A percentile compares a stretch with the other conserved stretches of the same genome.
Evolutionary conservation across 2,888 invertebrate genomes (phyloP).

Genomic region (Oasisia sp.): DNA sequence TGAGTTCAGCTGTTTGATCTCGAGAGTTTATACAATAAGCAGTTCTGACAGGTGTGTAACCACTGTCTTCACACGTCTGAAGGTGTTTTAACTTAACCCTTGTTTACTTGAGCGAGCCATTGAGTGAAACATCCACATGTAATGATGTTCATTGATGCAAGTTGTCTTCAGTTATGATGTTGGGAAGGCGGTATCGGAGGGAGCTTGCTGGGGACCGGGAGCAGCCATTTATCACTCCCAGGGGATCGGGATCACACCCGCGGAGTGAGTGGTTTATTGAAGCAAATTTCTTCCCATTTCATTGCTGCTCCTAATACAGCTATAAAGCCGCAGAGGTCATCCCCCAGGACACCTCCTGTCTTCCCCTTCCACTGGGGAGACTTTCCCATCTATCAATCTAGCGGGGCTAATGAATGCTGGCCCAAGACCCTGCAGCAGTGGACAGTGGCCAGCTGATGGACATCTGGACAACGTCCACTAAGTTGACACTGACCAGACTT

Average conservation of each 20-base stretch:
- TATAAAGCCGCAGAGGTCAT: background rate
- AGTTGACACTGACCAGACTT: background rate
- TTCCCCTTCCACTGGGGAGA: background rate
- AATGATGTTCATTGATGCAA: too few species aligned
- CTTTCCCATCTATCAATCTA: background rate
- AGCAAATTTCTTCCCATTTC: slow-evolving; percentile 9
- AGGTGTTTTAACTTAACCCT: background rate
- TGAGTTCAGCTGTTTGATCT: background rate
- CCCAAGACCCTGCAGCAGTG: background rate
- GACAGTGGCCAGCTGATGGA: background rate
- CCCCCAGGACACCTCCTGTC: background rate
- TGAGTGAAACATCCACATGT: background rate
- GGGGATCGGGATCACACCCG: background rate
- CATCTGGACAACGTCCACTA: background rate
- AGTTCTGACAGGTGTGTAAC: background rate
- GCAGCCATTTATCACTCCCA: slow-evolving; percentile 12
- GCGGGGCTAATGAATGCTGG: background rate
- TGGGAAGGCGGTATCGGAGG: background rate
- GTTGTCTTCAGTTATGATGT: too few species aligned
- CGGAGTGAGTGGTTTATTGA: slow-evolving; percentile 12
- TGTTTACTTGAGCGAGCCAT: background rate
- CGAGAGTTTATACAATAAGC: background rate
- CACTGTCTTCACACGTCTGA: background rate
- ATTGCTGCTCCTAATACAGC: slow-evolving; percentile 13
- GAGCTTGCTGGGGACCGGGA: background rate